Percentiles rank a stretch among this genome's conserved stretches.
Conservation (phyloP, 2,888 invertebrate species). For the Pogonocherus hispidulus region DNA sequence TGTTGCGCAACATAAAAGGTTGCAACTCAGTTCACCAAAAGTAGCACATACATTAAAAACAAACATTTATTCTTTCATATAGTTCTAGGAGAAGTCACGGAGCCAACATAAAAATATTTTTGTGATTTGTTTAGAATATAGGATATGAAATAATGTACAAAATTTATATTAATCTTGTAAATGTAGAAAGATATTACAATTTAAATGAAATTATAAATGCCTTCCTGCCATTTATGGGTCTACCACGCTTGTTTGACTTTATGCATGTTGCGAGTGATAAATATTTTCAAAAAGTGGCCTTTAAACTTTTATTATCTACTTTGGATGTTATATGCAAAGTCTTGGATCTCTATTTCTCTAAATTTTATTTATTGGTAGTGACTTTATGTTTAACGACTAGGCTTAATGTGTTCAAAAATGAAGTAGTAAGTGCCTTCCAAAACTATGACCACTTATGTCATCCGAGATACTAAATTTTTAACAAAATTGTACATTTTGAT, state of each 20-base stretch:
- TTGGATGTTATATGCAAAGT: slow-evolving; percentile 54
- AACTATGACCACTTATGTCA: slow-evolving; percentile 74
- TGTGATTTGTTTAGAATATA: slow-evolving; percentile 71
- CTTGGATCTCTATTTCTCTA: slow-evolving; percentile 55
- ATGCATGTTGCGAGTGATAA: slow-evolving; percentile 67
- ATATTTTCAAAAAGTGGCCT: slow-evolving; percentile 69
- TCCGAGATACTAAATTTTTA: slow-evolving; percentile 66
- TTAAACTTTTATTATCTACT: slow-evolving; percentile 60
- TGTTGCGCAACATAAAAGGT: slow-evolving; percentile 55
- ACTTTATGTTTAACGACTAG: slow-evolving; percentile 71
- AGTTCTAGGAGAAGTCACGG: slow-evolving; percentile 61
- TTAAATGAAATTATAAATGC: slow-evolving; percentile 71
- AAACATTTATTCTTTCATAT: slow-evolving; percentile 58
- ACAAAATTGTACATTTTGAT: slow-evolving; percentile 67
- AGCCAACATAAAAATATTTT: slow-evolving; percentile 69
- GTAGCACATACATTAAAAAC: slow-evolving; percentile 60
- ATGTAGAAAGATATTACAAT: slow-evolving; percentile 68
- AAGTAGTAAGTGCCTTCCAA: slow-evolving; percentile 89
- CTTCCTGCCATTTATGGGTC: slow-evolving; percentile 77
- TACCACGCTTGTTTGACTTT: slow-evolving; percentile 69
- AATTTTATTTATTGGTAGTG: slow-evolving; percentile 45
- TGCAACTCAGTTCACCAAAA: slow-evolving; percentile 58
- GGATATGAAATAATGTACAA: slow-evolving; percentile 70
- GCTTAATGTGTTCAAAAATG: slow-evolving; percentile 83
- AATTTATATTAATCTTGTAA: slow-evolving; percentile 70